Evolutionary conservation across 2,113 vertebrate species (phyloP).

Genomic region (Pogona vitticeps): DNA sequence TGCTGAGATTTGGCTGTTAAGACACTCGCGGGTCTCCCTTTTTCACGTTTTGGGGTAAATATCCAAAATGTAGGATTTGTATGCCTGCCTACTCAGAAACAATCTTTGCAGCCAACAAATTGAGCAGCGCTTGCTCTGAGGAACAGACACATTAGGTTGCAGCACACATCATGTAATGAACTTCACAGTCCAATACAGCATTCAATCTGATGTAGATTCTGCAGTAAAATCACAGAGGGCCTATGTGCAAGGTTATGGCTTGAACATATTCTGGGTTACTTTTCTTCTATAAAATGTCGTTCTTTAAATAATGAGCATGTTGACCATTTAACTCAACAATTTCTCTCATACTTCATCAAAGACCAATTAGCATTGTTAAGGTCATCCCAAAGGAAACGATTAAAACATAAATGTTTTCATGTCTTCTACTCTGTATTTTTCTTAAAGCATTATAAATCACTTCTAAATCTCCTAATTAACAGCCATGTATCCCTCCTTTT

Average conservation of each 20-base stretch:
- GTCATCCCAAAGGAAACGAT: constrained; percentile 64
- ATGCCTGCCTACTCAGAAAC: not conserved
- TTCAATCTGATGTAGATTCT: not conserved
- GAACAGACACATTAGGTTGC: not conserved
- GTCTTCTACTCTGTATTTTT: constrained; percentile 64
- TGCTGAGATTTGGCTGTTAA: not conserved
- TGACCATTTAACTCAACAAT: constrained; percentile 57
- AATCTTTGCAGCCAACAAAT: not conserved
- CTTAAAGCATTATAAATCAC: constrained; percentile 39
- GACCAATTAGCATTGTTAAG: constrained; percentile 53
- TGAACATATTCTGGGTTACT: constrained; percentile 36
- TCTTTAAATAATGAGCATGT: constrained; percentile 56
- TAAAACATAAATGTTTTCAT: constrained; percentile 65
- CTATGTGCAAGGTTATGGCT: constrained; percentile 18
- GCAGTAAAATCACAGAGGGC: not conserved
- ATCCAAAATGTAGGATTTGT: not conserved
- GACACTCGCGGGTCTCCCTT: not conserved
- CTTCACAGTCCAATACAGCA: not conserved
- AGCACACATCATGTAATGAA: not conserved
- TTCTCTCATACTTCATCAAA: constrained; percentile 58
- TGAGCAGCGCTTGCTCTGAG: no score
- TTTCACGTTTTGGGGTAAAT: not conserved
- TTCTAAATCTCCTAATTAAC: constrained; percentile 60
- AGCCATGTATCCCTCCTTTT: constrained; percentile 44
- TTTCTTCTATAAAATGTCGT: constrained; percentile 44